Percentiles rank a stretch among this genome's conserved stretches.
These are phyloP conservation scores for Oryctolagus cuniculus DNA, from an alignment of 2,113 vertebrate species.

Conservation along the genomic window mOryCun1.1 NC_091443.1:47106001-47106500, in stretches of 20 bases:
- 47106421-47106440: neutral
- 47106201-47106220: neutral
- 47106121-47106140: neutral
- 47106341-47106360: neutral
- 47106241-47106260: neutral
- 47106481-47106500: neutral
- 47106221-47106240: neutral
- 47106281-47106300: neutral
- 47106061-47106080: neutral
- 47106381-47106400: neutral
- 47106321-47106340: neutral
- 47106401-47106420: neutral
- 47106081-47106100: constrained; percentile 42
- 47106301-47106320: neutral
- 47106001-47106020: neutral
- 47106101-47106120: neutral
- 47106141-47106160: neutral
- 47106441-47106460: neutral
- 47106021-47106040: neutral
- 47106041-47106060: neutral
- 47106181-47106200: neutral
- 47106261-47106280: neutral
- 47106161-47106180: neutral
- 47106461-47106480: neutral
- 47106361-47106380: neutral